These are phyloP conservation scores for Leptinotarsa peninsularis DNA, from an alignment of 2,888 invertebrate genomes.

Conservation along the genomic window DNA sequence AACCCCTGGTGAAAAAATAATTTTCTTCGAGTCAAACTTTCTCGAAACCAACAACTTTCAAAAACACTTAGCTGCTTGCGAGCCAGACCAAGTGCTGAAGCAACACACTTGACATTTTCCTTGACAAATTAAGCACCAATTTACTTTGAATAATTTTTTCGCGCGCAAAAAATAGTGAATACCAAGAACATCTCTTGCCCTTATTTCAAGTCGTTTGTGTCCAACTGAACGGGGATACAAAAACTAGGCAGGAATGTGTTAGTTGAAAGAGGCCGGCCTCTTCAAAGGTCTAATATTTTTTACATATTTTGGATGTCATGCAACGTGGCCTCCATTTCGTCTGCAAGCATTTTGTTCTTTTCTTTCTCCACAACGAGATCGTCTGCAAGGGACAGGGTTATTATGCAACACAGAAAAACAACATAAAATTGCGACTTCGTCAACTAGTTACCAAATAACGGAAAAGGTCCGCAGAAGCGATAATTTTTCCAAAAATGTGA, in stretches of 20 bases:
- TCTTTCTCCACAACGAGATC: slow-evolving; percentile 94
- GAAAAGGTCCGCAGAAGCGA: not conserved
- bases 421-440: slow-evolving; percentile 46
- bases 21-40: not conserved
- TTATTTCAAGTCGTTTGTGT: slow-evolving; percentile 30
- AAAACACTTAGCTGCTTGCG: slow-evolving; percentile 26
- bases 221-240: slow-evolving; percentile 33
- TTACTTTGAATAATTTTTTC: slow-evolving; percentile 24
- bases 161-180: slow-evolving; percentile 11
- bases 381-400: slow-evolving; percentile 78
- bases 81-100: slow-evolving; percentile 29
- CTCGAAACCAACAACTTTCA: slow-evolving; percentile 5
- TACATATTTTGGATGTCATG: slow-evolving; percentile 99
- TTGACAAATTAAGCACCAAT: slow-evolving; percentile 37
- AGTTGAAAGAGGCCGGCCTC: slow-evolving; percentile 42
- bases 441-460: slow-evolving; percentile 2
- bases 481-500: not conserved
- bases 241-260: slow-evolving; percentile 45
- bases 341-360: slow-evolving; percentile 95
- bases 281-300: slow-evolving; percentile 54
- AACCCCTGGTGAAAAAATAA: not conserved
- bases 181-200: slow-evolving; percentile 20
- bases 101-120: slow-evolving; percentile 27
- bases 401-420: slow-evolving; percentile 59
- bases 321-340: slow-evolving; percentile 98